These are phyloP conservation scores for Epirrhoe tristata DNA, from an alignment of 2,888 invertebrate genomes.

Conservation along the genomic window DNA sequence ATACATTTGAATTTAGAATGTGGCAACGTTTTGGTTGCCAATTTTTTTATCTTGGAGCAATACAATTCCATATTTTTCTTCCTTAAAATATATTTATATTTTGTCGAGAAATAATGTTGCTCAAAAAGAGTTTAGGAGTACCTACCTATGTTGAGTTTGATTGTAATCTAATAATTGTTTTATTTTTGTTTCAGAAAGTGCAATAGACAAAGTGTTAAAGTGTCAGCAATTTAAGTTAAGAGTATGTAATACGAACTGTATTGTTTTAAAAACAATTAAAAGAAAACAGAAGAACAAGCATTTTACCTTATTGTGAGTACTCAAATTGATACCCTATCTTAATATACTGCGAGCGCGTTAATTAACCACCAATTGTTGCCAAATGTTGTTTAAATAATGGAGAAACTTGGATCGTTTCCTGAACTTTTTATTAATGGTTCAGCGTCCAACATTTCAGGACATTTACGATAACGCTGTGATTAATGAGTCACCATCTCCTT, in stretches of 20 bases:
- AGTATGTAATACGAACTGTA: constrained; percentile 12
- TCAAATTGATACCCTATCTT: background rate
- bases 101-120: background rate
- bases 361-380: constrained; percentile 20
- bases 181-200: constrained; percentile 75
- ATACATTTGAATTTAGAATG: background rate
- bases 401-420: constrained; percentile 36
- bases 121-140: too few species aligned
- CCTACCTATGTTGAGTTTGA: too few species aligned
- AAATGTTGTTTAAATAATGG: constrained; percentile 31
- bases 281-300: constrained; percentile 10
- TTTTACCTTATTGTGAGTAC: constrained; percentile 20
- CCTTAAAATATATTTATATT: background rate
- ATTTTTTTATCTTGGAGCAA: background rate
- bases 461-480: constrained; percentile 65
- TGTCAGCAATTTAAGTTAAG: constrained; percentile 3
- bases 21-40: background rate
- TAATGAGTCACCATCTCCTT: constrained; percentile 55
- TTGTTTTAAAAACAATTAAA: constrained; percentile 12
- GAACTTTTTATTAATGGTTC: constrained; percentile 56
- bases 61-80: background rate
- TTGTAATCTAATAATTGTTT: constrained; percentile 49
- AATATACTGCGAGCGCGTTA: constrained; percentile 2
- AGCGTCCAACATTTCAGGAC: constrained; percentile 48
- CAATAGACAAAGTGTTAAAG: constrained; percentile 56